Conservation (phyloP, 2,113 vertebrate genomes). For the Leucoraja erinaceus region DNA sequence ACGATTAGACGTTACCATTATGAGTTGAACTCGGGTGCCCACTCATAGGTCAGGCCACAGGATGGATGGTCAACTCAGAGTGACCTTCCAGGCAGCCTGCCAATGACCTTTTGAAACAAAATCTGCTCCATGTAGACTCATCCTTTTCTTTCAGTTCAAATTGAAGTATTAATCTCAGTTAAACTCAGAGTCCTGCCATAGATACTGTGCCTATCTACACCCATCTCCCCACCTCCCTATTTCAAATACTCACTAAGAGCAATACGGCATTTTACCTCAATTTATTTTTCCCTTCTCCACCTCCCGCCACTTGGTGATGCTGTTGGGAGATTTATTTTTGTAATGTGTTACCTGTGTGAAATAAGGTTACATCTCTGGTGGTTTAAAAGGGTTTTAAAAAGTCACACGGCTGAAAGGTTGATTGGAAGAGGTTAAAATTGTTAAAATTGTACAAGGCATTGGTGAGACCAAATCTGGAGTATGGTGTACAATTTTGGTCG, state of each 20-base stretch:
- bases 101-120: not conserved
- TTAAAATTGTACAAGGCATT: no score
- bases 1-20: not conserved
- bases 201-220: not conserved
- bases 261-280: not conserved
- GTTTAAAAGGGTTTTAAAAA: not conserved
- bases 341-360: not conserved
- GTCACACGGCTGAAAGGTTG: not conserved
- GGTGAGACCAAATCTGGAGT: no score
- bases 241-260: not conserved
- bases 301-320: not conserved
- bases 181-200: constrained; percentile 1
- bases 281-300: not conserved
- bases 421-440: no score
- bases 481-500: no score
- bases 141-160: not conserved
- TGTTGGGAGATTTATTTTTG: not conserved
- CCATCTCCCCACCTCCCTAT: not conserved
- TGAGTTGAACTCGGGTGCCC: constrained; percentile 11
- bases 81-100: not conserved
- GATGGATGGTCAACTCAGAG: not conserved
- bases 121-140: constrained; percentile 17
- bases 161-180: constrained; percentile 18
- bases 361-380: not conserved
- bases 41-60: not conserved